Evolutionary conservation across 2,888 invertebrate genomes (phyloP).

Genomic region (Dryobota labecula): DNA sequence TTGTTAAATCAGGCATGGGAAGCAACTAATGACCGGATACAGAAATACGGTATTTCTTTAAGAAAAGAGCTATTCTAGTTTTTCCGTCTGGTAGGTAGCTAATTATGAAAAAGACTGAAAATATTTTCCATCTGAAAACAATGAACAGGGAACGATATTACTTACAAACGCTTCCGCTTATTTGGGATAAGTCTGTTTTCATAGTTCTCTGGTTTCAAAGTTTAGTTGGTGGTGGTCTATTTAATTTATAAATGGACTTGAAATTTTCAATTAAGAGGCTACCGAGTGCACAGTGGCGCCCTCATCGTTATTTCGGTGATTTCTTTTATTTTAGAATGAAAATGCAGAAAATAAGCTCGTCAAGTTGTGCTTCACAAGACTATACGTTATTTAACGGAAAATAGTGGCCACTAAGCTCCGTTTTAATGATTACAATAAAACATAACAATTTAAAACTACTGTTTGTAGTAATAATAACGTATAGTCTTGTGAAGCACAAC

Average conservation of each 20-base stretch:
- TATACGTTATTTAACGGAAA: too few species aligned
- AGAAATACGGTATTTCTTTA: background rate
- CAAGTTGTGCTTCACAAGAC: too few species aligned
- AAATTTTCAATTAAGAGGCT: slow-evolving; percentile 3
- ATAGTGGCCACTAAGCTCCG: too few species aligned
- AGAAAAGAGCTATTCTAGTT: background rate
- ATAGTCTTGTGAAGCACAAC: too few species aligned
- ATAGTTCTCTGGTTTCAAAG: background rate
- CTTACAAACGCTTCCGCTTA: background rate
- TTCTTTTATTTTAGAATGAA: too few species aligned
- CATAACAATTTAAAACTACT: too few species aligned
- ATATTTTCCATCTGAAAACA: background rate
- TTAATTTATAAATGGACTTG: background rate
- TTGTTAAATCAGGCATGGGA: background rate
- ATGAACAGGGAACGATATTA: background rate
- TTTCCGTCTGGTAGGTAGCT: background rate
- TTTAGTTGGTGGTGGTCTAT: background rate
- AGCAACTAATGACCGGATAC: background rate
- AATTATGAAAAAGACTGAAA: background rate
- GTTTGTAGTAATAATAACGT: too few species aligned
- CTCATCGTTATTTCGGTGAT: too few species aligned
- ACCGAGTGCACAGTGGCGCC: too few species aligned
- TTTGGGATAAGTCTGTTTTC: background rate
- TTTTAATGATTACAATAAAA: too few species aligned
- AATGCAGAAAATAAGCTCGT: too few species aligned